Base-by-base conservation (phyloP, 2,113 vertebrate species). In the Aix galericulata region DNA sequence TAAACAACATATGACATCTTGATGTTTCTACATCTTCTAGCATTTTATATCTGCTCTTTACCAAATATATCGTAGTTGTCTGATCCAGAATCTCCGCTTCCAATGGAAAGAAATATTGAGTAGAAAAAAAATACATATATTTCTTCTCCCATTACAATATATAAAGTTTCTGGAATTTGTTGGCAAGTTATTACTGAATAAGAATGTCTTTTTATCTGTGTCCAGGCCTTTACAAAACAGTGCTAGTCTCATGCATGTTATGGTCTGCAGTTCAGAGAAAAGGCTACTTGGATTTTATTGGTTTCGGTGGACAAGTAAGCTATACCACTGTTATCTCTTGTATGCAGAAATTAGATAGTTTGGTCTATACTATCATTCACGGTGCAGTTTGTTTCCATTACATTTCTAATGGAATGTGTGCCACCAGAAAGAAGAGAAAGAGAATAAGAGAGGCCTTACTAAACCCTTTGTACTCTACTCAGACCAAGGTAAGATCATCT, bases 341-440 rank as follows among this genome's bases (percentile, higher is more conserved):
- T 32, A 23, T 78, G 15, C 25, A 62, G 26, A 16, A 69, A 82
- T 86, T 66, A 69, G 38, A 8, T 66, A 29, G 75, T 81, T 87
- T 71, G 59, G 52, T 75, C 18, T 67, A 17, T n/a, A 13, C 5
- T 50, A 8, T 34, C 13, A 52, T 11, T 31, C 13, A 75, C 9
- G 8, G 17, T 73, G 32, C 22, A 20, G 21, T 55, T 89, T 27
- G 40, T 20, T 13, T 77, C 6, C 29, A 32, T 66, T 55, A 48
- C 36, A 17, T 60, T 84, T 94, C 53, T 82, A 11, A 81, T 18
- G 84, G 31, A 95, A 82, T 82, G 2, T 96, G 44, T 72, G 4
- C 95, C 86, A 69, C 29, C 66, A 97, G 94, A 90, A 95, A 93
- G 75, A 96, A 94, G 69, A 89, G 68, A 63, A 93, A 42, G 32